Base-by-base conservation (phyloP, 2,113 vertebrate species). In the Peromyscus polionotus region DNA sequence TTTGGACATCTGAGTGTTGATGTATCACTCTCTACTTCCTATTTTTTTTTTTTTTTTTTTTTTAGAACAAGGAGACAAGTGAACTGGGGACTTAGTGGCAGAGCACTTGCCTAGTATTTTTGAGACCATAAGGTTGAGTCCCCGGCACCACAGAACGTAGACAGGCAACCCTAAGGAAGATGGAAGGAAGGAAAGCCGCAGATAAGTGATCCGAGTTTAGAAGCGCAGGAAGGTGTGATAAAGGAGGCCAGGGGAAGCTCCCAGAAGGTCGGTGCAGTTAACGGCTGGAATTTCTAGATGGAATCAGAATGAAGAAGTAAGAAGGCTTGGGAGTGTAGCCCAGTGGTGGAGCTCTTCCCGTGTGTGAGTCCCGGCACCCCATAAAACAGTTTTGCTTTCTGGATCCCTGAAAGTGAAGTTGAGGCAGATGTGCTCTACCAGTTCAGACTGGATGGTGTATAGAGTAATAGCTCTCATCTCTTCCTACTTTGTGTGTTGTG, bases 1-100 rank as follows among this genome's bases (percentile, higher is more conserved):
- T 84, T 88, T 84, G 33, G 13, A 39, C 28, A 1, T 95, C n/a
- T 94, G 45, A 92, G 54, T 95, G 22, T 84, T 95, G 81, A 39
- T 57, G 1, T 7, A 11, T 80, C 70, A 26, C 5, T 77, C 87
- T 96, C 14, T 45, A 65, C 75, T 73, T 48, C 39, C 75, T 94
- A 31, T 3, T 61, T 36, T 42, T 24, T 16, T 57, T n/a, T 79
- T 91, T 20, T 13, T 42, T 42, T 81, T 31, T n/a, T 20, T 57
- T 79, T 91, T 45, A 31, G 42, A 45, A 42, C 26, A 87, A 39
- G 79, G 28, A 48, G 39, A 65, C 48, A 67, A 67, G 45, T 67
- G 42, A n/a, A 4, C 33, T 79, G 22, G 31, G 70, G 22, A 57
- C 31, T 11, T 17, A 61, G 39, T 51, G 20, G 33, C n/a, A 65